These are phyloP conservation scores for Neofelis nebulosa DNA, from an alignment of 2,113 vertebrate genomes.

Conservation along the genomic window DNA sequence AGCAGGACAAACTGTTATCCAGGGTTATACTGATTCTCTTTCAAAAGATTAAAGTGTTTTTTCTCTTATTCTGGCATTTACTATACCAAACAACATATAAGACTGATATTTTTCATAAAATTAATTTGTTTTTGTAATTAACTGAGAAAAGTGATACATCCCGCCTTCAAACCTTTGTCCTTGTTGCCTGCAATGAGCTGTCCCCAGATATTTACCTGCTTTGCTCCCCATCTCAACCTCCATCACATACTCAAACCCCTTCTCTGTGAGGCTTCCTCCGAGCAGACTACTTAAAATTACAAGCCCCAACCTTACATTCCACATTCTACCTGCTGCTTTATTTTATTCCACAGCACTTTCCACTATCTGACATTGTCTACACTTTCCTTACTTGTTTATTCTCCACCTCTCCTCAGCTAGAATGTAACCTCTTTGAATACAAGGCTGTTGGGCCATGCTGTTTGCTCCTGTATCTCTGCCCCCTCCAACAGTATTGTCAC, in stretches of 20 bases:
- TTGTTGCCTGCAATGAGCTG: background rate
- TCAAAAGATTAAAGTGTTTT: background rate
- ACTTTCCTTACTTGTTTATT: background rate
- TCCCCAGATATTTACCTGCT: too few species aligned
- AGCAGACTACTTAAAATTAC: background rate
- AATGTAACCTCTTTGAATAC: background rate
- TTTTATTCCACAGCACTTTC: background rate
- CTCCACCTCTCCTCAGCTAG: accelerated
- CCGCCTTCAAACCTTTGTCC: background rate
- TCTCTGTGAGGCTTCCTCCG: background rate
- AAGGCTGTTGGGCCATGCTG: background rate
- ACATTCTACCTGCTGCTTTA: background rate
- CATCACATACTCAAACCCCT: background rate
- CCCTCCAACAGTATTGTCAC: too few species aligned
- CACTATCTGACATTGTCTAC: accelerated
- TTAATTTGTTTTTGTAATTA: background rate
- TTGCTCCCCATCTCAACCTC: background rate
- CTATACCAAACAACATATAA: background rate
- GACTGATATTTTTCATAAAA: background rate
- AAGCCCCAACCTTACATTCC: accelerated
- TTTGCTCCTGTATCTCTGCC: background rate
- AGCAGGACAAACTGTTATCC: background rate
- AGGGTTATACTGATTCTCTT: background rate
- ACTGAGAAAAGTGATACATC: background rate
- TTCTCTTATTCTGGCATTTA: background rate